These are phyloP conservation scores for Harpagifer antarcticus DNA, from an alignment of 2,797 vertebrate genomes.

Conservation along the genomic window DNA sequence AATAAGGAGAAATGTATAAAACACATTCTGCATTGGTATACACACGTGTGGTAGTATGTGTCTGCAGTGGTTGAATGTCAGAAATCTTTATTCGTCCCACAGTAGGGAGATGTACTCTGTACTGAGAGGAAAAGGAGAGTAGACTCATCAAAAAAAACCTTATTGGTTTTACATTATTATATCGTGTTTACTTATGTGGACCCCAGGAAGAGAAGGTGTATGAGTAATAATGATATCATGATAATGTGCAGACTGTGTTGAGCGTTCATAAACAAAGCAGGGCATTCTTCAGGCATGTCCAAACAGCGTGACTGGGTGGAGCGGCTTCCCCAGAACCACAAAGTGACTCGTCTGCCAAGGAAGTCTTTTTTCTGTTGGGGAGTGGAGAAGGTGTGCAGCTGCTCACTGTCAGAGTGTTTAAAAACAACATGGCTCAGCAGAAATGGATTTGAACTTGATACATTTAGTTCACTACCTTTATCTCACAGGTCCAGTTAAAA, in stretches of 20 bases:
- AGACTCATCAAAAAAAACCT: no score
- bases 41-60: no score
- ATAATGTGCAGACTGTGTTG: background rate
- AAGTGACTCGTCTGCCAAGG: background rate
- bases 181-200: no score
- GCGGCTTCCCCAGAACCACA: conserved; percentile 46
- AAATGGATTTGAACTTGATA: background rate
- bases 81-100: no score
- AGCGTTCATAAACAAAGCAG: conserved; percentile 29
- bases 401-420: background rate
- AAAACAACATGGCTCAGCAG: background rate
- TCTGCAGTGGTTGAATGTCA: no score
- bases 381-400: conserved; percentile 41
- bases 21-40: no score
- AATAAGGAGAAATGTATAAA: no score
- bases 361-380: conserved; percentile 29
- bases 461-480: background rate
- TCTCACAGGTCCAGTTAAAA: background rate
- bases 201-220: no score
- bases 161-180: no score
- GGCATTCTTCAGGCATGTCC: conserved; percentile 71
- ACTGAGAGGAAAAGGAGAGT: no score
- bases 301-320: conserved; percentile 50
- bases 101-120: no score
- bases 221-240: no score